A percentile compares a stretch with the other conserved stretches of the same genome.
phyloP scores from a whole-genome alignment of 2,113 vertebrate genomes.

The Crocuta crocuta region DNA sequence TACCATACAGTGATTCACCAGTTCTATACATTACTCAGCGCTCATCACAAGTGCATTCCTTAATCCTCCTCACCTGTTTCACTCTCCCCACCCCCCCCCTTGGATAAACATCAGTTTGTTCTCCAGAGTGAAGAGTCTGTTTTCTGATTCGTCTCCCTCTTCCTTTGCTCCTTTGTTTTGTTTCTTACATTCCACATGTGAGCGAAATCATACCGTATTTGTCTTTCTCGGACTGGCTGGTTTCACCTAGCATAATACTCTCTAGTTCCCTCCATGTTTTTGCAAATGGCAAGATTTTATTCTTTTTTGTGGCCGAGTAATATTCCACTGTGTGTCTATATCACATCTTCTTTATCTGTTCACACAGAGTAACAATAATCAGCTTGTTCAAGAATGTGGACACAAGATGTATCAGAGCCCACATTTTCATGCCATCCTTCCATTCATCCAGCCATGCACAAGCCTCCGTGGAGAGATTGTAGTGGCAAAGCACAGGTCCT shows the following conservation, averaged over 20 bases:
- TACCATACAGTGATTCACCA: background rate
- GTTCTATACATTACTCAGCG: background rate
- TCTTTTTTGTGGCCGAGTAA: background rate
- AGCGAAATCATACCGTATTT: background rate
- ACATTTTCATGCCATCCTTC: fast-evolving
- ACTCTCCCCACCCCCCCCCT: background rate
- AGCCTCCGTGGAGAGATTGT: background rate
- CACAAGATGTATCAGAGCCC: background rate
- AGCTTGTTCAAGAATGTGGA: background rate
- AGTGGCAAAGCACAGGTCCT: background rate
- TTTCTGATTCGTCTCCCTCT: background rate
- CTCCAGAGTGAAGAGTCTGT: background rate
- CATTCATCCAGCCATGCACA: background rate
- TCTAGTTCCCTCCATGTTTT: background rate
- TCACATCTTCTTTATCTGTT: background rate
- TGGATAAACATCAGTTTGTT: background rate
- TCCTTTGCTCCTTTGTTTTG: background rate
- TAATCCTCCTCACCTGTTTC: background rate
- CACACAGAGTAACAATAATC: background rate
- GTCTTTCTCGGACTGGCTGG: background rate
- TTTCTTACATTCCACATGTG: background rate
- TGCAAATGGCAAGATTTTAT: background rate
- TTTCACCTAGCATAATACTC: background rate
- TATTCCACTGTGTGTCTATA: background rate
- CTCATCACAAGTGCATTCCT: background rate